These are phyloP conservation scores for Hyphantria cunea DNA, from an alignment of 1,140 invertebrate species.

Conservation along the genomic window DNA sequence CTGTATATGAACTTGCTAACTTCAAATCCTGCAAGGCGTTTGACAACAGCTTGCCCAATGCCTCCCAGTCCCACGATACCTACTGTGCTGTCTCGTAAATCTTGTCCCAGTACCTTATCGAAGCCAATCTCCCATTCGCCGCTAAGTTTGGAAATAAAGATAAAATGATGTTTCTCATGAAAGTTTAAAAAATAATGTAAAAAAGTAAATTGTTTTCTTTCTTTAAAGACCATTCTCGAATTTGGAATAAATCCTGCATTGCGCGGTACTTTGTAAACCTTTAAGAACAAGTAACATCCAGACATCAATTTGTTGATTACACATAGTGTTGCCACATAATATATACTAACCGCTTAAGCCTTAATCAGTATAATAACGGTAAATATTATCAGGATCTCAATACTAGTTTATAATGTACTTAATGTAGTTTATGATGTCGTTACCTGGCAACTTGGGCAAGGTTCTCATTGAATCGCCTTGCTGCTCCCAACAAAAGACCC, in stretches of 20 bases:
- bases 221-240: not conserved
- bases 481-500: slow-evolving; percentile 87
- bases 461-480: slow-evolving; percentile 89
- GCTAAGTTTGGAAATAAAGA: slow-evolving; percentile 67
- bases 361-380: no score
- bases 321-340: no score
- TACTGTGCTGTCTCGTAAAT: slow-evolving; percentile 88
- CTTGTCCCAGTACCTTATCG: slow-evolving; percentile 86
- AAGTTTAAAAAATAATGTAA: no score
- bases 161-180: not conserved
- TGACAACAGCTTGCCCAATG: slow-evolving; percentile 89
- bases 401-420: no score
- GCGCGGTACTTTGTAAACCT: no score
- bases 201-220: slow-evolving; percentile 8
- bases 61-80: slow-evolving; percentile 92
- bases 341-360: no score
- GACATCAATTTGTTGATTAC: no score
- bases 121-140: slow-evolving; percentile 86
- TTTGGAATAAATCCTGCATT: no score
- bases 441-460: slow-evolving; percentile 67
- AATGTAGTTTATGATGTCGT: no score
- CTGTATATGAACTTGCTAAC: slow-evolving; percentile 87
- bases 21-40: slow-evolving; percentile 87
- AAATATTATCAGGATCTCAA: no score
- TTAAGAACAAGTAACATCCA: no score